Conservation (phyloP, 2,888 invertebrate genomes). For the Aphodius sticticus region DNA sequence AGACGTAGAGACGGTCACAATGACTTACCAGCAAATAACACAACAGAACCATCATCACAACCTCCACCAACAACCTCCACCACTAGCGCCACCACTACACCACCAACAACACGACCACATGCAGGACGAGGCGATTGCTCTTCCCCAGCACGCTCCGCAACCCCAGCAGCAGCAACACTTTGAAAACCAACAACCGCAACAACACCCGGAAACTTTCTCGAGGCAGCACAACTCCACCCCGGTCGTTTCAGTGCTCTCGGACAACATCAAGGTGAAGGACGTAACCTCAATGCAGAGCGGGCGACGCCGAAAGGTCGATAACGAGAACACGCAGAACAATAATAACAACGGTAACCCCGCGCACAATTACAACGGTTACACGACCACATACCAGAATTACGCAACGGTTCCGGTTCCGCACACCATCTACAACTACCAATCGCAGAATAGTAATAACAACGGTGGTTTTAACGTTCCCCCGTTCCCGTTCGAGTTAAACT, state of each 20-base stretch:
- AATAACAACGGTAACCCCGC: conserved; percentile 20
- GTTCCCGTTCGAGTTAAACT: neutral
- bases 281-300: conserved; percentile 58
- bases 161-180: conserved; percentile 16
- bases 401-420: neutral
- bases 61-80: conserved; percentile 27
- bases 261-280: conserved; percentile 58
- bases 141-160: neutral
- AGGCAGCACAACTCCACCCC: conserved; percentile 54
- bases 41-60: conserved; percentile 21
- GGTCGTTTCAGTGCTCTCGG: conserved; percentile 56
- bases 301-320: conserved; percentile 48
- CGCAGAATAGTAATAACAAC: neutral
- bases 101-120: conserved; percentile 27
- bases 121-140: conserved; percentile 9
- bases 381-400: neutral
- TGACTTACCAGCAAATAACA: conserved; percentile 6
- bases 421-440: neutral
- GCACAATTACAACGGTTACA: conserved; percentile 38
- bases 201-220: conserved; percentile 21
- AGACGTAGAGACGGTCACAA: conserved; percentile 7
- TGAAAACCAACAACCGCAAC: conserved; percentile 29
- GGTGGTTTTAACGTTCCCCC: conserved; percentile 7
- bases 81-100: conserved; percentile 25
- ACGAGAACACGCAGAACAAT: conserved; percentile 10